Conservation (phyloP, 2,888 invertebrate genomes). For the Phoenoteleia sp. region DNA sequence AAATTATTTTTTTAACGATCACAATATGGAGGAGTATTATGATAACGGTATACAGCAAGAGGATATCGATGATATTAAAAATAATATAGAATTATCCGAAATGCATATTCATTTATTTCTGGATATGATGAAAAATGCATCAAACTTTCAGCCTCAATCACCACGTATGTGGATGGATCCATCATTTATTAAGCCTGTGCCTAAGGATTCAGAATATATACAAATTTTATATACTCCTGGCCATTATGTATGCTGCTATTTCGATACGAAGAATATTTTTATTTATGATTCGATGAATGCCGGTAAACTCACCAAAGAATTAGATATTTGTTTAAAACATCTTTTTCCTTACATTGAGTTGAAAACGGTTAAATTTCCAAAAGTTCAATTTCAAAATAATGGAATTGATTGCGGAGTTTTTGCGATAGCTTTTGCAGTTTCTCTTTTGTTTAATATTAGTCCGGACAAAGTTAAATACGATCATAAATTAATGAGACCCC, state of each 20-base stretch:
- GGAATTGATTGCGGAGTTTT: too few relatives aligned
- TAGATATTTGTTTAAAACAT: background rate
- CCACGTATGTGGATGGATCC: slow-evolving; percentile 16
- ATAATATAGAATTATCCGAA: background rate
- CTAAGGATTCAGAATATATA: background rate
- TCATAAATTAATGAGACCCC: too few relatives aligned
- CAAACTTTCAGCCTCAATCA: too few relatives aligned
- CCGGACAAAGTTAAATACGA: too few relatives aligned
- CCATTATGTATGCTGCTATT: too few relatives aligned
- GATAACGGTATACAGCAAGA: background rate
- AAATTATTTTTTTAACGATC: background rate
- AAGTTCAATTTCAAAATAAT: background rate
- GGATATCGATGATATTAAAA: background rate
- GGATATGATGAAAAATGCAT: background rate
- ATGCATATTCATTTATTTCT: background rate
- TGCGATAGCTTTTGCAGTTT: too few relatives aligned
- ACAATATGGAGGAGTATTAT: background rate
- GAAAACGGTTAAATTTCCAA: too few relatives aligned
- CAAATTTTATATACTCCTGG: too few relatives aligned
- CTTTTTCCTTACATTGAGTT: background rate
- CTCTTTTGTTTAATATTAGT: too few relatives aligned
- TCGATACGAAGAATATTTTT: background rate
- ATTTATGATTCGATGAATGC: background rate
- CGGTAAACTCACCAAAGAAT: background rate
- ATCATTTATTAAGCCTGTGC: slow-evolving; percentile 3